Evolutionary conservation across 2,797 vertebrate genomes (phyloP), one percentile per base, ranked within the genome.

Genomic region (Alcedo quadribrachys): DNA sequence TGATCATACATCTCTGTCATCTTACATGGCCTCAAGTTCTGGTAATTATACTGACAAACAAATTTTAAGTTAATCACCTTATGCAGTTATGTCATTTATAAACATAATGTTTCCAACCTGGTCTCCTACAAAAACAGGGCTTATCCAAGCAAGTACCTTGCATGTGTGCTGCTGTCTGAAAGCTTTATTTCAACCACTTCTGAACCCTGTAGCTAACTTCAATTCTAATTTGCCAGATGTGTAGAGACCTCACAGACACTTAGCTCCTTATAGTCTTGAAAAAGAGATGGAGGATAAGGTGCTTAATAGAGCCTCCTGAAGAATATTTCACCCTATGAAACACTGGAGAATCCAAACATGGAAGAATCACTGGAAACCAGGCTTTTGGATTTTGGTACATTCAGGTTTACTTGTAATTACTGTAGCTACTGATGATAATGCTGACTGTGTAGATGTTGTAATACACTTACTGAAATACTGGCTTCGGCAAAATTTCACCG

Each of bases 401-500:
- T 77, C 13, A 80, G 69, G 75, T 84, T 82, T 92, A 94, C 48
- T 27, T 80, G 82, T 48, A 92, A 93, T 85, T 85, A 85, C 58
- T 75, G 62, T 85, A 88, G 92, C 90, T 92, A 65, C 68, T 87
- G 94, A 92, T 53, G 83, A 24, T 68, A 74, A 82, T 28, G 74
- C 75, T 43, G 70, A 90, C 33, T 37, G 14, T 70, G 61, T 40
- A 81, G 68, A 86, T 67, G 91, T 58, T 84, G 66, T 15, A 73
- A 62, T 37, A 79, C 91, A 98, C 99, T 99, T 98, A 99, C 99
- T 98, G 98, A 99, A 99, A 30, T 98, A 97, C 17, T 98, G 98
- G 96, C 99, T 99, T 86, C 99, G 97, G 94, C 99, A 99, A 98
- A 98, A 98, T 97, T 98, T 98, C 97, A 99, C 97, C 74, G 98